Conservation (phyloP, 2,113 vertebrate species). For the Dunckerocampus dactyliophorus region DNA sequence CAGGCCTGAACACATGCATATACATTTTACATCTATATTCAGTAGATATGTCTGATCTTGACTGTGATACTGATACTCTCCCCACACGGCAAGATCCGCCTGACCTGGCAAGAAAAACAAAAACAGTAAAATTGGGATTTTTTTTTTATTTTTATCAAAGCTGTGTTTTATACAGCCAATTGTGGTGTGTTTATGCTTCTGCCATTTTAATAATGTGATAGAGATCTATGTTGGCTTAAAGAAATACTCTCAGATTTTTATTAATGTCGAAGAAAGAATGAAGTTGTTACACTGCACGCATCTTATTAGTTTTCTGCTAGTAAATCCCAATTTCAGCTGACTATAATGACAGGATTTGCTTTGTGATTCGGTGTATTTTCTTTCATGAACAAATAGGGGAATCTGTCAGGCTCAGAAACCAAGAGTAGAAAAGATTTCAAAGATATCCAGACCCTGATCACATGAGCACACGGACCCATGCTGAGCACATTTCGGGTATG, state of each 20-base stretch:
- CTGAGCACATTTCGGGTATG: neutral
- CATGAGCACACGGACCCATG: neutral
- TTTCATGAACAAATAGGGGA: slow-evolving; percentile 33
- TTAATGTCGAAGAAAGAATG: slow-evolving; percentile 13
- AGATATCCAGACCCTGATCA: neutral
- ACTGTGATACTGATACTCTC: slow-evolving; percentile 11
- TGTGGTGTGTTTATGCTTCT: slow-evolving; percentile 28
- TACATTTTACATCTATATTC: no score
- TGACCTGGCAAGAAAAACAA: slow-evolving; percentile 8
- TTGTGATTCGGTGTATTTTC: slow-evolving; percentile 5
- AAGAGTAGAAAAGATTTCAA: neutral
- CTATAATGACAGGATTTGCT: slow-evolving; percentile 71
- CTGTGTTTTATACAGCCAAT: slow-evolving; percentile 18
- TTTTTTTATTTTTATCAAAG: slow-evolving; percentile 4
- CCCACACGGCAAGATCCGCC: slow-evolving; percentile 4
- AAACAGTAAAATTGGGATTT: slow-evolving; percentile 6
- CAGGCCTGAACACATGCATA: neutral
- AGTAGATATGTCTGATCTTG: no score
- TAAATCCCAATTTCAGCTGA: slow-evolving; percentile 68
- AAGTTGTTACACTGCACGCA: slow-evolving; percentile 2
- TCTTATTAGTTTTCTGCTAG: slow-evolving; percentile 26
- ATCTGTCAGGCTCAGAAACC: slow-evolving; percentile 22
- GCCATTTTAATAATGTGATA: slow-evolving; percentile 28
- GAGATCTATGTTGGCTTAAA: slow-evolving; percentile 33
- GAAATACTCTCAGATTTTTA: slow-evolving; percentile 27